Base-by-base conservation (phyloP, 1,140 invertebrate genomes). In the Asbolus verrucosus region DNA sequence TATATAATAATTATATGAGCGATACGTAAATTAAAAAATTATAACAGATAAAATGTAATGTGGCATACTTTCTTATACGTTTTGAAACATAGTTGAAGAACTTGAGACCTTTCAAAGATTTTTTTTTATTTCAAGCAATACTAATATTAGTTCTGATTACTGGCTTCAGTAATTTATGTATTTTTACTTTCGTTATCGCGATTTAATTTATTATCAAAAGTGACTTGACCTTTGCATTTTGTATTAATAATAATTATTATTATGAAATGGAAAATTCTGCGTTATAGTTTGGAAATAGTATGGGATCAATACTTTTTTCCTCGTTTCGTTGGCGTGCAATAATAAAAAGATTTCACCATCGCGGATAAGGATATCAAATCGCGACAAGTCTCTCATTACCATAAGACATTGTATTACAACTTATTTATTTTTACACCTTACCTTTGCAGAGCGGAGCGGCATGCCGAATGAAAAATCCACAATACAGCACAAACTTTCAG, bases 321-420 rank as follows among this genome's bases (percentile, higher is more conserved):
- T 27, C n/a, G 6, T 36, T 36, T 36, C 3, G 33, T 54, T 54
- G 19, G 46, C 46, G 46, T 54, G 46, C 46, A 54, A 54, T 27
- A 13, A 19, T 50, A 50, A 54, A 54, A 54, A 54, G 19, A 54
- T 54, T 54, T 54, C 46, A 27, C 46, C 46, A 54, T 54, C 21
- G 21, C 46, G 21, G 46, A 54, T 43, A 43, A 43, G 39, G 39
- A 43, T 54, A 54, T 54, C 46, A 54, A 54, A 54, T 27, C 46
- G 46, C 46, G 19, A 27, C 46, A 54, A 54, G 19, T 54, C 21
- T 54, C 46, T 54, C 46, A 54, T 54, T 54, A 54, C 46, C 46
- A 30, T 54, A 54, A 54, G 46, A 54, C 46, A 54, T 54, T 54
- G 21, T 27, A 54, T 30, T 54, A 54, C 43, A 54, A 50, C 16